Evolutionary conservation across 2,888 invertebrate species (phyloP), one percentile per base, ranked within the genome.

Genomic region (Chalcis sispes): DNA sequence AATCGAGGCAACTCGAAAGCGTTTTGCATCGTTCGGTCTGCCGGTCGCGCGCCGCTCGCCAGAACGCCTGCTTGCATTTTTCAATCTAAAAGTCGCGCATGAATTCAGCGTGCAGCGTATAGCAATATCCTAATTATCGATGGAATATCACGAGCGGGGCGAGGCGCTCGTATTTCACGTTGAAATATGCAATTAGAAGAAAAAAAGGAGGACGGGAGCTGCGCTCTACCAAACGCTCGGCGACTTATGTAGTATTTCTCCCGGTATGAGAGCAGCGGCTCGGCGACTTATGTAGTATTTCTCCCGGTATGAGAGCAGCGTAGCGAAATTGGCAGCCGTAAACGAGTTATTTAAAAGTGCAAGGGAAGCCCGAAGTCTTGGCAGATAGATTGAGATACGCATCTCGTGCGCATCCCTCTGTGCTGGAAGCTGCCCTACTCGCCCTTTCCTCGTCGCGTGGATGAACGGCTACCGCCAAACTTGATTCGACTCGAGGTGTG

Each of bases 251-350:
- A n/a, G n/a, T n/a, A n/a, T n/a, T n/a, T n/a, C n/a, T n/a, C n/a
- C n/a, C n/a, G n/a, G n/a, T n/a, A n/a, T n/a, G n/a, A n/a, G n/a
- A n/a, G n/a, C n/a, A n/a, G n/a, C n/a, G n/a, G n/a, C n/a, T n/a
- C n/a, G n/a, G n/a, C n/a, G n/a, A n/a, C n/a, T n/a, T n/a, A n/a
- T n/a, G n/a, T n/a, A n/a, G n/a, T n/a, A n/a, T n/a, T n/a, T n/a
- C n/a, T n/a, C n/a, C n/a, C 40, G 29, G 48, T 29, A 52, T 61
- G 56, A 48, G 23, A 54, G 54, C 54, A 71, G 67, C 76, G 72
- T 65, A 74, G 72, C 79, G 65, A 79, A 79, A 79, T 79, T 79
- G 77, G 73, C 79, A 72, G 75, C 75, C 74, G 77, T 78, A 77
- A 77, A 79, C 72, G 77, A 79, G 79, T 79, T 79, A 79, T 77